phyloP scores from a whole-genome alignment of 2,888 invertebrate species.

The Megaustenia siamemsis region DNA sequence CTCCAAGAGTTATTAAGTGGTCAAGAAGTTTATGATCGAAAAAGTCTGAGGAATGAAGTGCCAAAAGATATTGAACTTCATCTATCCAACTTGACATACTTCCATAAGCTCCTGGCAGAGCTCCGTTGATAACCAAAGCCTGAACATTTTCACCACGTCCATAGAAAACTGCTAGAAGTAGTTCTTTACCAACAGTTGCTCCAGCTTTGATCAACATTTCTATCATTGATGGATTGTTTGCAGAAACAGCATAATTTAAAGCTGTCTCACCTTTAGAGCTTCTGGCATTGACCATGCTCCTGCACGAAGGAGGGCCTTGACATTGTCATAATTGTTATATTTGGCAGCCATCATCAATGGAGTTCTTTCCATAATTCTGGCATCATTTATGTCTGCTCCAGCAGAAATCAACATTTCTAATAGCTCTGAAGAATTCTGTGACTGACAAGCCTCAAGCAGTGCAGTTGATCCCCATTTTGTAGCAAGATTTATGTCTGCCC shows the following conservation, averaged over 20 bases:
- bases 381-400: constrained; percentile 11
- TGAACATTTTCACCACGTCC: constrained; percentile 14
- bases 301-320: background rate
- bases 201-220: constrained; percentile 4
- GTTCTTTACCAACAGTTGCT: background rate
- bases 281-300: constrained; percentile 17
- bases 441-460: background rate
- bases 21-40: background rate
- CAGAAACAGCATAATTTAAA: constrained; percentile 21
- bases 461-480: background rate
- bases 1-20: background rate
- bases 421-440: background rate
- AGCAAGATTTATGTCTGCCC: background rate
- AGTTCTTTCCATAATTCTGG: background rate
- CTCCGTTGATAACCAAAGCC: background rate
- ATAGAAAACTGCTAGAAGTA: constrained; percentile 14
- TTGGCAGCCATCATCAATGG: constrained; percentile 13
- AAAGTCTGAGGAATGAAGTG: background rate
- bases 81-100: background rate
- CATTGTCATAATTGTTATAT: background rate
- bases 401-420: background rate
- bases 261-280: constrained; percentile 9
- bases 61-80: constrained; percentile 17
- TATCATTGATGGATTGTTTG: background rate
- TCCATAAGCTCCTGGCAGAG: background rate